phyloP scores from a whole-genome alignment of 2,113 vertebrate species.

The Neoarius graeffei region DNA sequence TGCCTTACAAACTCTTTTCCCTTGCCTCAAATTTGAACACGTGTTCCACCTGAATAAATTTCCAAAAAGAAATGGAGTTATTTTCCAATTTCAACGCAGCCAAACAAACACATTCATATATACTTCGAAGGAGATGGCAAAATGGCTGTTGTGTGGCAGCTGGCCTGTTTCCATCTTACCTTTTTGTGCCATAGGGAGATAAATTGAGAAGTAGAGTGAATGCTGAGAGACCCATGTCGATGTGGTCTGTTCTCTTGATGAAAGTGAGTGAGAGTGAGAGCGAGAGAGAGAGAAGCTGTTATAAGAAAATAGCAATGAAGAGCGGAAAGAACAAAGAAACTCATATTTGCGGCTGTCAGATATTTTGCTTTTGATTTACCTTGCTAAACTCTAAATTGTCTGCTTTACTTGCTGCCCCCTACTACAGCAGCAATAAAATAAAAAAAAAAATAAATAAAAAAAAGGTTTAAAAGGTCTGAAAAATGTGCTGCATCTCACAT shows the following conservation, averaged over 20 bases:
- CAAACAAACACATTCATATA: slow-evolving; percentile 13
- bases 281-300: background rate
- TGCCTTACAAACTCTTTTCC: slow-evolving; percentile 32
- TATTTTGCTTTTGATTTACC: slow-evolving; percentile 36
- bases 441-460: background rate
- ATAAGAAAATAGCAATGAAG: background rate
- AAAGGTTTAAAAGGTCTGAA: slow-evolving; percentile 10
- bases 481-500: slow-evolving; percentile 14
- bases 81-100: background rate
- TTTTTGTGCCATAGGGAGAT: background rate
- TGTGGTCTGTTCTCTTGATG: slow-evolving; percentile 7
- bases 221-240: background rate
- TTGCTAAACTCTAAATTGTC: slow-evolving; percentile 31
- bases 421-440: slow-evolving; percentile 16
- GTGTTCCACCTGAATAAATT: background rate
- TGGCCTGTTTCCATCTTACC: slow-evolving; percentile 25
- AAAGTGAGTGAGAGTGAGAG: background rate
- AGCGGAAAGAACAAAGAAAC: slow-evolving; percentile 1
- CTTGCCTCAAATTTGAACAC: background rate
- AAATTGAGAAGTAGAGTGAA: slow-evolving; percentile 8
- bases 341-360: slow-evolving; percentile 28
- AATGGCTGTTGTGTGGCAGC: background rate
- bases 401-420: slow-evolving; percentile 12
- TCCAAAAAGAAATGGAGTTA: background rate
- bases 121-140: slow-evolving; percentile 11